A percentile compares a stretch with the other conserved stretches of the same genome.
Evolutionary conservation across 2,113 vertebrate genomes (phyloP).

Genomic region (Morone saxatilis): DNA sequence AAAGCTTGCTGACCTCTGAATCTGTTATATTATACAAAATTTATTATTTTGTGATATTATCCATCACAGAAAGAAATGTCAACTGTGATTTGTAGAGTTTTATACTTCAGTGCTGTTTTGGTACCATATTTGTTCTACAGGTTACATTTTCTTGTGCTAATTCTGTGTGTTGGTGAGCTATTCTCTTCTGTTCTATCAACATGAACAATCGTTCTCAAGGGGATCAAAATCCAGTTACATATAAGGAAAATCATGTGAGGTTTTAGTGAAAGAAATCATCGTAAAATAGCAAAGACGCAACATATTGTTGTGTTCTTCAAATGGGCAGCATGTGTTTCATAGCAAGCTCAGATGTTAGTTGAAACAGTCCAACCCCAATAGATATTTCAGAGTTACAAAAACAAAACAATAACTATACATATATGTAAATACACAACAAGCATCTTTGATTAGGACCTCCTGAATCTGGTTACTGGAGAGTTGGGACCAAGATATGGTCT

Average conservation of each 20-base stretch:
- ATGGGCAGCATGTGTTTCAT: neutral
- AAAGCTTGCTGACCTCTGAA: conserved; percentile 8
- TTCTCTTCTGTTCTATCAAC: neutral
- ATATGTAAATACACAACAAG: neutral
- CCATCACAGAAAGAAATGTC: neutral
- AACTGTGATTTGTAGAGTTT: too few species aligned
- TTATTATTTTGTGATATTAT: conserved; percentile 1
- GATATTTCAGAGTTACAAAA: too few species aligned
- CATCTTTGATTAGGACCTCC: neutral
- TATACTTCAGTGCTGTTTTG: neutral
- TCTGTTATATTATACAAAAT: neutral
- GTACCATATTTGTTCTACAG: neutral
- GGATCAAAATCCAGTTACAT: neutral
- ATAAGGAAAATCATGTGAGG: neutral
- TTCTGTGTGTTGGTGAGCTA: neutral
- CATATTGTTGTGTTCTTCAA: neutral
- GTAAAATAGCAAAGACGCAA: neutral
- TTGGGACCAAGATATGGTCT: too few species aligned
- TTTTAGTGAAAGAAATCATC: neutral
- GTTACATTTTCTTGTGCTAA: neutral
- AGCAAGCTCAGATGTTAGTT: neutral
- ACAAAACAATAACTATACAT: neutral
- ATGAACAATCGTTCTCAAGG: neutral
- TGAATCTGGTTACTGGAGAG: neutral
- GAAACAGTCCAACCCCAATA: neutral